Percentiles rank a stretch among this genome's conserved stretches.
Evolutionary conservation across 2,797 vertebrate genomes (phyloP).

Genomic region (Pseudotriccus pelzelni): DNA sequence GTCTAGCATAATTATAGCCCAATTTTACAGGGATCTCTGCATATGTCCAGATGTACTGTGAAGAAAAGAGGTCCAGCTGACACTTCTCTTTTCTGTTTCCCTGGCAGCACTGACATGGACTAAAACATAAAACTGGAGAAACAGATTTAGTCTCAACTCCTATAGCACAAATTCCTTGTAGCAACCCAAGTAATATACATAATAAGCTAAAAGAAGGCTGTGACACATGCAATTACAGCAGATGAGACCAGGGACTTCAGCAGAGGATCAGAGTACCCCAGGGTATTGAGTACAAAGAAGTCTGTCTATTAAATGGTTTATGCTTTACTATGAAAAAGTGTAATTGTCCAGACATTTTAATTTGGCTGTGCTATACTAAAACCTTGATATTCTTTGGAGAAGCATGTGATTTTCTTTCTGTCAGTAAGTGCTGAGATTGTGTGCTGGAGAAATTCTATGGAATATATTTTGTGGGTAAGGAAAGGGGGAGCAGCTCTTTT

Average conservation of each 20-base stretch:
- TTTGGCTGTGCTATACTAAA: neutral
- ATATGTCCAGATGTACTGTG: neutral
- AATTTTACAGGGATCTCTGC: neutral
- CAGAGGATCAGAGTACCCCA: neutral
- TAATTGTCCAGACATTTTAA: slow-evolving; percentile 21
- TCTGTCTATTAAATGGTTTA: slow-evolving; percentile 31
- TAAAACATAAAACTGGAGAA: neutral
- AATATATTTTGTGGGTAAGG: neutral
- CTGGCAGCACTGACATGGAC: neutral
- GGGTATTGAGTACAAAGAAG: slow-evolving; percentile 15
- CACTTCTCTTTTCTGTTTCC: neutral
- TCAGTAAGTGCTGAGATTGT: neutral
- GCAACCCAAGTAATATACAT: slow-evolving; percentile 27
- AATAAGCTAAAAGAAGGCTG: slow-evolving; percentile 51
- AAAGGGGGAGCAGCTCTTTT: neutral
- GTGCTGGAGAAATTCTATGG: neutral
- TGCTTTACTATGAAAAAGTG: neutral
- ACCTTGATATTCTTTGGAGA: neutral
- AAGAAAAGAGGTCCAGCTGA: neutral
- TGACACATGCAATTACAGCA: slow-evolving; percentile 50
- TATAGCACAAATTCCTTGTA: slow-evolving; percentile 26
- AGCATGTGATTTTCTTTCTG: neutral
- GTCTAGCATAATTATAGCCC: neutral
- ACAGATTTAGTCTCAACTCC: neutral
- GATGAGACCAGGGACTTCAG: slow-evolving; percentile 38